Conservation (phyloP, 2,888 invertebrate species). For the Microctonus hyperodae region DNA sequence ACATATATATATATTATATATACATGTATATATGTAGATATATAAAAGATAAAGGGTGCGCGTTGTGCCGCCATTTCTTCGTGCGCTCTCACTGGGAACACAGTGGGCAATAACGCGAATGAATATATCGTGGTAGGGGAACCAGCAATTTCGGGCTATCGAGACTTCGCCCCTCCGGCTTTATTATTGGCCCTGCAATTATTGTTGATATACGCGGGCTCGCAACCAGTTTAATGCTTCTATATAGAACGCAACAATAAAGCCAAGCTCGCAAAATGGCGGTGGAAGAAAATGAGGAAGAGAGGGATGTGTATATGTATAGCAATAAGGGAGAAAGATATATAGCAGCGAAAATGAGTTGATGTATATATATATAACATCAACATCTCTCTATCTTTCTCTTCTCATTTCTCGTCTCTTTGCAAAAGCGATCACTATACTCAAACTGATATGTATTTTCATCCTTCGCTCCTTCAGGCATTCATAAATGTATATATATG, state of each 20-base stretch:
- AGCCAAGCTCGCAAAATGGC: constrained; percentile 40
- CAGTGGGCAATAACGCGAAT: constrained; percentile 38
- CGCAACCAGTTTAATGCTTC: constrained; percentile 51
- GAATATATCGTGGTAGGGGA: constrained; percentile 57
- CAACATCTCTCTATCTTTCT: too few relatives aligned
- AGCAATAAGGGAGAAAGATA: neutral
- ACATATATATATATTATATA: neutral
- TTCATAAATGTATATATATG: neutral
- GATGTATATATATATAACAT: neutral
- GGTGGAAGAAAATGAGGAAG: neutral
- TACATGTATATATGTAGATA: neutral
- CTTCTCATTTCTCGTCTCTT: neutral
- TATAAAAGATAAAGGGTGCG: constrained; percentile 52
- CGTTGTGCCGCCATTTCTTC: constrained; percentile 32
- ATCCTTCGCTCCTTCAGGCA: neutral
- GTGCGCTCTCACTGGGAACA: constrained; percentile 32
- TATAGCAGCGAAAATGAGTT: neutral
- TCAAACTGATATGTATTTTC: constrained; percentile 2
- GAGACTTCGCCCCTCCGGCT: constrained; percentile 59
- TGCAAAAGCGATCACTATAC: neutral
- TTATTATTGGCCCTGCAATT: constrained; percentile 64
- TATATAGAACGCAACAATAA: constrained; percentile 56
- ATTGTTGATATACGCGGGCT: constrained; percentile 62
- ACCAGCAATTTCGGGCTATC: constrained; percentile 64
- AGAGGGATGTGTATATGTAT: neutral